Evolutionary conservation across 2,888 invertebrate genomes (phyloP), one percentile per base, ranked within the genome.

Genomic region (Gymnosoma rotundatum): DNA sequence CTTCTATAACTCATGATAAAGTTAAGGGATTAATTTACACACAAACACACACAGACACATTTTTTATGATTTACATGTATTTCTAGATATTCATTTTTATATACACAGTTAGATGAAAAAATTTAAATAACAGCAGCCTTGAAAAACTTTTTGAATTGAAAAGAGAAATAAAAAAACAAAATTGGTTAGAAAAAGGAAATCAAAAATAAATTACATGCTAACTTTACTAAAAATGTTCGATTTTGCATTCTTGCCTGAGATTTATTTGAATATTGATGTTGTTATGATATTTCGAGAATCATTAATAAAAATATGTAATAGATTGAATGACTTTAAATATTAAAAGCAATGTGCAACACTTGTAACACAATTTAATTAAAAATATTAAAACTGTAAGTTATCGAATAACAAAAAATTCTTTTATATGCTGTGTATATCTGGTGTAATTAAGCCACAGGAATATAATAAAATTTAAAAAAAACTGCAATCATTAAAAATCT

Each of bases 191-290:
- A 42, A 79, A 14, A 73, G 69, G 64, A 82, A 82, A 82, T 82
- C 64, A 76, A 70, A 76, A 76, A 70, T 61, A 74, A 74, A 74
- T 74, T 69, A 58, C 61, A 63, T 70, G 48, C 70, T 58, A 75
- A 81, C 70, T 81, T 64, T 48, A 63, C 70, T 69, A 63, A 50
- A 70, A 56, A 54, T 48, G 48, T 69, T 78, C 38, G 20, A 60
- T 54, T 54, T 63, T 42, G 52, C 64, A 10, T 56, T 36, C 63
- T 58, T 75, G 48, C 18, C 42, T 14, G 38, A 56, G n/a, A 70
- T 56, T 58, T 18, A 52, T 66, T 73, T 79, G 32, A 52, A 60
- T 79, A 66, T 32, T 73, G 20, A 72, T 50, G 9, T 5, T 10
- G 12, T 50, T n/a, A 7, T 58, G 42, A 38, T 32, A 25, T 18